Evolutionary conservation across 2,797 vertebrate species (phyloP).

Genomic region (Poecilia picta): DNA sequence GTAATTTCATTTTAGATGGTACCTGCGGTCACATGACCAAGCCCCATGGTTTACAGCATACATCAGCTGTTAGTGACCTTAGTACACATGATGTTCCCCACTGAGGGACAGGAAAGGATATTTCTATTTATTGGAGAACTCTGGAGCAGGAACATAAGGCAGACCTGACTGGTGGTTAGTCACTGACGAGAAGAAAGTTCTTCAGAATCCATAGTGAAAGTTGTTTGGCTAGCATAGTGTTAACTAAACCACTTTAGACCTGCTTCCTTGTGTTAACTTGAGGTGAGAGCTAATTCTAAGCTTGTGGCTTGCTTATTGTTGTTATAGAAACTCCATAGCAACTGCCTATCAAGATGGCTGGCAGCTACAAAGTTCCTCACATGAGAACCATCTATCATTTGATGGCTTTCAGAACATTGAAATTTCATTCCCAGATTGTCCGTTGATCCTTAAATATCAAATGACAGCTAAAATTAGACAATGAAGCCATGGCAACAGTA

Average conservation of each 20-base stretch:
- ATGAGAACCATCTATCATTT: background rate
- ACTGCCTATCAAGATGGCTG: too few relatives aligned
- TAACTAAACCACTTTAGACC: background rate
- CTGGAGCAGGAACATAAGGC: background rate
- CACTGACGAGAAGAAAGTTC: background rate
- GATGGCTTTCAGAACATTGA: background rate
- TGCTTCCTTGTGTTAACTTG: background rate
- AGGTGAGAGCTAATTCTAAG: too few relatives aligned
- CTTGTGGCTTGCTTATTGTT: too few relatives aligned
- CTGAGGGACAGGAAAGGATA: too few relatives aligned
- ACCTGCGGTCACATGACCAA: background rate
- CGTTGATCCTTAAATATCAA: background rate
- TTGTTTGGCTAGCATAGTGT: background rate
- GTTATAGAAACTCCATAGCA: too few relatives aligned
- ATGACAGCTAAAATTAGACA: background rate
- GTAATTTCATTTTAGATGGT: background rate
- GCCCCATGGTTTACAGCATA: background rate
- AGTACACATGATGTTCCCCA: too few relatives aligned
- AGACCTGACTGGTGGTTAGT: background rate
- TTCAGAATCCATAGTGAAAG: background rate
- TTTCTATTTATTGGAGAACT: background rate
- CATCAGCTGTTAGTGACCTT: background rate
- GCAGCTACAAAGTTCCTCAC: too few relatives aligned
- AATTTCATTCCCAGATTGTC: background rate
- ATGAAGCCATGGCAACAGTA: background rate